Base-by-base conservation (phyloP, 1,140 invertebrate genomes). In the Palaemon carinicauda region DNA sequence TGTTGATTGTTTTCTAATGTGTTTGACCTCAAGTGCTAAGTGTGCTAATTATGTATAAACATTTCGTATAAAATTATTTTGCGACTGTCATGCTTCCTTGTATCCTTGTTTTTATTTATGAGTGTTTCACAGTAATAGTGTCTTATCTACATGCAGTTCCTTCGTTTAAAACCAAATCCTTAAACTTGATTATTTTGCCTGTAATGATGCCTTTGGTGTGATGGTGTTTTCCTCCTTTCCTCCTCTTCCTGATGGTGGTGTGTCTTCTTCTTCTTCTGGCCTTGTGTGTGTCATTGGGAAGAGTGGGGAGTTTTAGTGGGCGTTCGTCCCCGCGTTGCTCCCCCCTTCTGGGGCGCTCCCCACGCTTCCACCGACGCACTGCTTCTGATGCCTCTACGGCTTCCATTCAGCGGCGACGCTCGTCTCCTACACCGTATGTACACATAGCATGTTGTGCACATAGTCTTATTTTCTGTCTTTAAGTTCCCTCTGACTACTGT, bases 311-410 rank as follows among this genome's bases (percentile, higher is more conserved):
- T 65, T 54, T 74, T 31, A 54, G 78, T 29, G 87, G 41, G 17
- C 80, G 78, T 29, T 83, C 51, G 15, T 88, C 82, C 53, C 87
- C 74, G 24, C 80, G 79, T 15, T 88, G 81, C 80, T 88, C 88
- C 71, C 88, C 88, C 71, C 82, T 88, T 78, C 71, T 88, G 82
- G 83, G 83, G 71, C 82, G 88, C 71, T 88, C 88, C 31, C 88
- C 88, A 71, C 78, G 88, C 53, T 78, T 85, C 65, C 83, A 86
- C 73, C 83, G 79, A 29, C 82, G 83, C 78, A 85, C 82, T 65
- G 84, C 88, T 82, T 88, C 88, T 33, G 73, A 86, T 60, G 88
- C 80, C 65, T 85, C 88, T 33, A 69, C 81, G 33, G 56, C 71
- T 29, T 84, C 80, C 24, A 41, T 80, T 75, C 82, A 86, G 50